Base-by-base conservation (phyloP, 35 echinoderm and acorn worm genomes). In the Apostichopus californicus region DNA sequence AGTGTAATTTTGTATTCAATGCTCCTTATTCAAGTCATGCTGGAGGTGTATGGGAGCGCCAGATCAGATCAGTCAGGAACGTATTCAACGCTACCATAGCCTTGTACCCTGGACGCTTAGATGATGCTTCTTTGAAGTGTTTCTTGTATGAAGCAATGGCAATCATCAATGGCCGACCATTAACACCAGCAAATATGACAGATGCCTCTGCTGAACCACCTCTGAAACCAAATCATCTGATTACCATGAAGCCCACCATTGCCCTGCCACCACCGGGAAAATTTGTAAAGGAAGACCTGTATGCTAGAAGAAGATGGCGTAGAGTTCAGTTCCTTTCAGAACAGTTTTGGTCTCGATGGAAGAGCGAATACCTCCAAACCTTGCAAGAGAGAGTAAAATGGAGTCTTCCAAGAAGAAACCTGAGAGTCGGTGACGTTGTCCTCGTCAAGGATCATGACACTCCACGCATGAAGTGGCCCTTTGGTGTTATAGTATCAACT, bases 301-400 rank as follows among this genome's bases (percentile, higher is more conserved):
- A 93, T 82, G 28, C 72, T 28, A 93, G 70, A 70, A 95, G 83
- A 88, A 95, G 94, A 91, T 95, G 94, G 90, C 82, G 61, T 13
- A 71, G 87, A 56, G 94, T 17, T 25, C 77, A 25, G 24, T 25
- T 25, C 24, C 24, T 25, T 25, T 25, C 24, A 25, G 24, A 25
- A 25, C 24, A 25, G 13, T 95, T 95, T 80, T 95, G 94, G 90
- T 26, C 56, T 8, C 23, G 90, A 73, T 95, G 94, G 94, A 87
- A 71, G 81, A 95, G 87, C 24, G 90, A 95, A 75, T 95, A 95
- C 56, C 94, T 95, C 54, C 94, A 82, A 4, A 9, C 87, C 18
- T 82, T 95, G 12, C 94, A 95, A 87, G 60, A 64, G 34, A 86
- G 94, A 78, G 68, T 81, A 11, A 95, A 86, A 87, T 95, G 94